phyloP scores from a whole-genome alignment of 2,113 vertebrate genomes.

The Ascaphus truei region DNA sequence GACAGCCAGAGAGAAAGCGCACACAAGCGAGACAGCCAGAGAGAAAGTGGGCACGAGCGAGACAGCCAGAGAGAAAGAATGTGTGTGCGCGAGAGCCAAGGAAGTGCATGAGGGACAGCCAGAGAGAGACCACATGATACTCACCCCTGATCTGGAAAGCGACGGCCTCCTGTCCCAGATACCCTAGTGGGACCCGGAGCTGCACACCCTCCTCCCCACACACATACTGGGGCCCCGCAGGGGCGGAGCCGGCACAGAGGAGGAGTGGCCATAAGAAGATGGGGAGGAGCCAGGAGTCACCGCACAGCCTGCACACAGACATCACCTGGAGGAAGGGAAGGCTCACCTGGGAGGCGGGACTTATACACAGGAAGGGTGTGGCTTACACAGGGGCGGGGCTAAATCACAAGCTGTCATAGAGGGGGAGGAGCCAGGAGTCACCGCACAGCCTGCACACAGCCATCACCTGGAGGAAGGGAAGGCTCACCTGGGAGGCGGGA shows the following conservation, averaged over 20 bases:
- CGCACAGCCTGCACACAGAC: background rate
- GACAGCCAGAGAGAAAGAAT: background rate
- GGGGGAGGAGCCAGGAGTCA: background rate
- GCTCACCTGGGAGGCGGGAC: background rate
- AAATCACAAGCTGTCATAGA: too few relatives aligned
- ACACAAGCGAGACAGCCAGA: background rate
- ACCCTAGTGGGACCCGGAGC: background rate
- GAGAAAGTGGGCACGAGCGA: background rate
- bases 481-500: background rate
- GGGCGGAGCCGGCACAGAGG: too few relatives aligned
- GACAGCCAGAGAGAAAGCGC: background rate
- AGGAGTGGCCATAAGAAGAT: background rate
- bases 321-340: background rate
- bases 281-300: background rate
- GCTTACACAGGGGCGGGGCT: too few relatives aligned
- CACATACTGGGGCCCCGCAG: background rate
- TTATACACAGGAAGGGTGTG: background rate
- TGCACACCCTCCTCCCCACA: constrained; percentile 8
- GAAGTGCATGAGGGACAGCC: too few relatives aligned
- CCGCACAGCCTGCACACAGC: background rate
- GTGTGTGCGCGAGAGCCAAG: too few relatives aligned
- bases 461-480: background rate
- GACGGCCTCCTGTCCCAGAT: background rate
- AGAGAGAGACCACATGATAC: background rate
- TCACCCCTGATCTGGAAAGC: background rate